Evolutionary conservation across 2,888 invertebrate genomes (phyloP), one percentile per base, ranked within the genome.

Genomic region (Julus scanicus): DNA sequence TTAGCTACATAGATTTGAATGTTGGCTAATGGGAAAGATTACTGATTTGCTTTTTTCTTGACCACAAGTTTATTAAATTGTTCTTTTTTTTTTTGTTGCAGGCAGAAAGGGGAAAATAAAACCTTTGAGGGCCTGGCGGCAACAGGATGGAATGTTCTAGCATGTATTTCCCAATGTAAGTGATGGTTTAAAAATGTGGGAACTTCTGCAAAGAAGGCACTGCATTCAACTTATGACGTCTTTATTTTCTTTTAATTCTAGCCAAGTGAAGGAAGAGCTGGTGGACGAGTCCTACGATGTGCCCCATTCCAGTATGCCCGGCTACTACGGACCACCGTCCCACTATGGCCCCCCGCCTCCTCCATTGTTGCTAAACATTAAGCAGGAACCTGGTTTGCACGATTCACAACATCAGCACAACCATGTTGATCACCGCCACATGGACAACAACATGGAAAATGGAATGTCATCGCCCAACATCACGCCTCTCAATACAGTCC

Each of bases 221-320:
- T 29, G 11, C 71, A 71, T 71, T 44, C 44, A 44, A 44, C 44
- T 44, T 44, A 3, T 44, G 44, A 6, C 44, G 44, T 44, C 44
- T 44, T 44, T 44, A 5, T n/a, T n/a, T 20, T 17, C 63, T 63
- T n/a, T 63, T n/a, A 17, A 63, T 63, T 44, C 5, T 39, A 87
- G 87, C 17, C 87, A 87, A 87, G 91, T 92, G 93, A 94, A 93
- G 93, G 94, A 95, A 91, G 96, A 96, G 93, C 95, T 95, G 91
- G 95, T 96, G 91, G 97, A 97, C 94, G 97, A 97, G 94, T 97
- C 97, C 90, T 97, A 97, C 94, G 97, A 97, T 94, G 96, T 97
- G 8, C 63, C 89, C 9, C 57, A 53, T 15, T n/a, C 37, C 20
- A 15, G 39, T 15, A 53, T 71, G 39, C 29, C 63, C 5, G 87